Evolutionary conservation across 2,113 vertebrate genomes (phyloP).

Genomic region (Eulemur rufifrons): DNA sequence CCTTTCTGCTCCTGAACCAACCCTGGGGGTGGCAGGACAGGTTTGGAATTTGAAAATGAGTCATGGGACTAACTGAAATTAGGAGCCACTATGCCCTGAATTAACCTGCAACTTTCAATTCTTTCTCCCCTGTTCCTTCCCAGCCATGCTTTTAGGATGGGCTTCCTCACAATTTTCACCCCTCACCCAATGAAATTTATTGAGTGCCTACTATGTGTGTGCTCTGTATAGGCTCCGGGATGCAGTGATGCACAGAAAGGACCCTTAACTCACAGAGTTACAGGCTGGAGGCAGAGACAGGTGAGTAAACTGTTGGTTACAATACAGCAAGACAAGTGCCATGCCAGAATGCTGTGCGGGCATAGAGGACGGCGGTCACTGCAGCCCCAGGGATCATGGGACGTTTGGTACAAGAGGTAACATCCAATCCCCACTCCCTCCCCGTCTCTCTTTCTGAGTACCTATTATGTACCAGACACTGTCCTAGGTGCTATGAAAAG

Average conservation of each 20-base stretch:
- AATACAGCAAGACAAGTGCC: neutral
- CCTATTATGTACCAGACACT: neutral
- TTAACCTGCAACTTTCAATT: neutral
- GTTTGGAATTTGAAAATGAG: neutral
- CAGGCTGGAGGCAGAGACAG: neutral
- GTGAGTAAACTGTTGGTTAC: neutral
- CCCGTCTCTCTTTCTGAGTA: neutral
- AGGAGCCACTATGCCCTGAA: neutral
- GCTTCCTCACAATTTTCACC: neutral
- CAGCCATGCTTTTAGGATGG: neutral
- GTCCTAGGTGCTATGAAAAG: neutral
- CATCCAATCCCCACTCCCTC: neutral
- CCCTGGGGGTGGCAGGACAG: neutral
- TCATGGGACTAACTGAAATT: neutral
- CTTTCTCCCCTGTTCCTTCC: neutral
- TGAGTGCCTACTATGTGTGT: accelerated
- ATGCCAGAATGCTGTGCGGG: neutral
- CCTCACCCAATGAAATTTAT: neutral
- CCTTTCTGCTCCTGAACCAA: neutral
- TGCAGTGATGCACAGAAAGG: neutral
- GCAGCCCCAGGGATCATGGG: neutral
- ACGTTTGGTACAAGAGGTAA: neutral
- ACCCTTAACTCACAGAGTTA: neutral
- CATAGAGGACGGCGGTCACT: accelerated
- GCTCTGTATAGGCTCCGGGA: neutral